phyloP scores from a whole-genome alignment of 2,113 vertebrate genomes.

The Todiramphus chloris region DNA sequence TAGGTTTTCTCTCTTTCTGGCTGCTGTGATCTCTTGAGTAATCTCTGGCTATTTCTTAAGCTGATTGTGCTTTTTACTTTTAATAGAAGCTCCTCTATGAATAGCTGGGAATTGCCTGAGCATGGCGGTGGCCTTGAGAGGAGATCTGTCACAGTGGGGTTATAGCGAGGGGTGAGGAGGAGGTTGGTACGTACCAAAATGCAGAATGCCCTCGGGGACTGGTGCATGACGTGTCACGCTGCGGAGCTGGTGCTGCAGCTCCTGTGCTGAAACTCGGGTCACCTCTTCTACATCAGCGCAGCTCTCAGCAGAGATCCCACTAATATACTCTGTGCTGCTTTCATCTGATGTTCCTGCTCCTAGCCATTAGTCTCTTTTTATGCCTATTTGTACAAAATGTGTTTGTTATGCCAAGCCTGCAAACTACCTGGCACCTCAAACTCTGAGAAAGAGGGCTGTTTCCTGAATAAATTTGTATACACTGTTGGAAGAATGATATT shows the following conservation, averaged over 20 bases:
- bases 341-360: background rate
- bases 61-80: slow-evolving; percentile 71
- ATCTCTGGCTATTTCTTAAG: slow-evolving; percentile 68
- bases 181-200: background rate
- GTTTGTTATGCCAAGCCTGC: background rate
- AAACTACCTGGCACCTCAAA: background rate
- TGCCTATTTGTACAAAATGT: background rate
- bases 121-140: background rate
- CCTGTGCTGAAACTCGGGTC: background rate
- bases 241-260: slow-evolving; percentile 25
- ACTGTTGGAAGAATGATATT: background rate
- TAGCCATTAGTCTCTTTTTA: background rate
- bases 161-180: background rate
- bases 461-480: background rate
- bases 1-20: background rate
- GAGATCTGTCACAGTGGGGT: background rate
- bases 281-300: background rate
- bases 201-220: background rate
- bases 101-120: slow-evolving; percentile 53
- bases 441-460: background rate
- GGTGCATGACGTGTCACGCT: background rate
- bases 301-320: background rate
- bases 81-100: slow-evolving; percentile 67
- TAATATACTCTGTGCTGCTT: background rate
- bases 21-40: slow-evolving; percentile 59